Base-by-base conservation (phyloP, 1,140 invertebrate genomes). In the Drosophila prosaltans region DNA sequence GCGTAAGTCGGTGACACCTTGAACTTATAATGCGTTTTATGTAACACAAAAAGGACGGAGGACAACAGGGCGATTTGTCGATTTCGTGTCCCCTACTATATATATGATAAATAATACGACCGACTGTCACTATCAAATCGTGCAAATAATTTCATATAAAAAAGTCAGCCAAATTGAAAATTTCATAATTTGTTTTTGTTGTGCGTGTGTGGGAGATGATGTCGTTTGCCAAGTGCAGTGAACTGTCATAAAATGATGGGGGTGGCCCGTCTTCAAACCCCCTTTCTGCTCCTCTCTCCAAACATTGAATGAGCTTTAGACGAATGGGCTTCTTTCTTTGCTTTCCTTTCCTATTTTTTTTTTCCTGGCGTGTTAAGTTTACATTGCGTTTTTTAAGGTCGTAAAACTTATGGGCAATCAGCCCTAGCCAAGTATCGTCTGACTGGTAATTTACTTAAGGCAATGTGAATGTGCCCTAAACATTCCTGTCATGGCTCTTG, bases 1-100 rank as follows among this genome's bases (percentile, higher is more conserved):
- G 92, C 72, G 92, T 92, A 92, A 92, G 92, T 92, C 28, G 58
- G 36, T 48, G 54, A 36, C 58, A 65, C 70, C 54, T 69, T 66
- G 73, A 28, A 65, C 55, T 55, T 21, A 26, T 9, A 51, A 51
- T 51, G 45, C 45, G 6, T 30, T 64, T 88, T 88, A 86, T 86
- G 63, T 86, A 86, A 86, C 78, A 43, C 30, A 30, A n/a, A n/a
- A n/a, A 24, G 16, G 5, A 16, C 30, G n/a, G 3, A 24, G 21
- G n/a, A 51, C 21, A 26, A 21, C 45, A 51, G 45, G 21, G 7
- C 8, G 21, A 21, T 45, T 6, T 45, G 0, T 67, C 36, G 59
- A 39, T 43, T 74, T 75, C 21, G 66, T 61, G 10, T 65, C 57
- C 61, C 60, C 16, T 63, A 77, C 57, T 30, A 30, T 4, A 36